Conservation (phyloP, 2,888 invertebrate species). For the Brenthis ino region DNA sequence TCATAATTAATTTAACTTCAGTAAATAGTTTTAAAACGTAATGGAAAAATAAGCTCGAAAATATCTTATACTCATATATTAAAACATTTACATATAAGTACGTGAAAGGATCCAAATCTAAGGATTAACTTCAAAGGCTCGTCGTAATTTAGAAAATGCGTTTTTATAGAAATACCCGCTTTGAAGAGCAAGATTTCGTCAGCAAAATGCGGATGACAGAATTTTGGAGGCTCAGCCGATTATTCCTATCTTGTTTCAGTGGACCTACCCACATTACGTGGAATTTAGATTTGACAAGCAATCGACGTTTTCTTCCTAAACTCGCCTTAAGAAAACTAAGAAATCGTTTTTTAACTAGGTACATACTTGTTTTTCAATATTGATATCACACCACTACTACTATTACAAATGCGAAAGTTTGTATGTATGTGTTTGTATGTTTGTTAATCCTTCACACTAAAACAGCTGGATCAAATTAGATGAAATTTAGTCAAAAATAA, state of each 20-base stretch:
- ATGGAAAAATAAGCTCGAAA: conserved; percentile 37
- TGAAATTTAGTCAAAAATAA: too few species aligned
- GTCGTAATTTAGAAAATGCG: conserved; percentile 73
- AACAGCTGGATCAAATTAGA: too few species aligned
- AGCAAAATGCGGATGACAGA: conserved; percentile 62
- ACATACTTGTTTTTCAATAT: not conserved
- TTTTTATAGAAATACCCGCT: conserved; percentile 76
- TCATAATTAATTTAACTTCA: too few species aligned
- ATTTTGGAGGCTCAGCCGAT: conserved; percentile 57
- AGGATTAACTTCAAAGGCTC: conserved; percentile 77
- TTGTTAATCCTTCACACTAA: too few species aligned
- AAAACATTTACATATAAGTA: conserved; percentile 50
- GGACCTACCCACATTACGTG: conserved; percentile 52
- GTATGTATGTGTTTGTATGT: too few species aligned
- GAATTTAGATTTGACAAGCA: conserved; percentile 32
- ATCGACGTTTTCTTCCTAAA: conserved; percentile 10
- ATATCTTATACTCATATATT: conserved; percentile 23
- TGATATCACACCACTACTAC: too few species aligned
- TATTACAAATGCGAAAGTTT: too few species aligned
- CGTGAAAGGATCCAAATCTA: conserved; percentile 58
- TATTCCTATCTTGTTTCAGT: conserved; percentile 57
- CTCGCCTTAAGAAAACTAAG: conserved; percentile 3
- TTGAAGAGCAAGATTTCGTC: conserved; percentile 71
- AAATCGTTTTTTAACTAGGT: not conserved
- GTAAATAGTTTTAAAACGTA: not conserved